Base-by-base conservation (phyloP, 35 echinoderm and acorn worm genomes). In the Acanthaster planci region DNA sequence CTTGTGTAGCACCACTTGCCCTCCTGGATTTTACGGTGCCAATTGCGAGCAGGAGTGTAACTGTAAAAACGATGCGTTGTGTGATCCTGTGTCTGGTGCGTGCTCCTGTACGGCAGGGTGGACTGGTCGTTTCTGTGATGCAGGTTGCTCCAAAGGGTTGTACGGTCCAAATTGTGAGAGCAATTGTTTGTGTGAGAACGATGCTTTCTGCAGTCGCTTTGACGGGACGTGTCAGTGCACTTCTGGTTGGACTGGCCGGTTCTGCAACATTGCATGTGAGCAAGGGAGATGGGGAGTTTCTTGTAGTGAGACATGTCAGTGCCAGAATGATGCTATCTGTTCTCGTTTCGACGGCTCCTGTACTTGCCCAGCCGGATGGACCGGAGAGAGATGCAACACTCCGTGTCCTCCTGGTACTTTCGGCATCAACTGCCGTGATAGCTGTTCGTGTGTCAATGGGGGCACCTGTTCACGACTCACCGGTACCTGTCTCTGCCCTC, bases 61-160 rank as follows among this genome's bases (percentile, higher is more conserved):
- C 17, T 99, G 96, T 80, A 35, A 47, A 36, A 89, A 82, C 51
- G 86, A 82, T 19, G 86, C 89, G 9, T 77, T 88, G 8, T 99
- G 96, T 79, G 87, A 94, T 40, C 88, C 86, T 57, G 81, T 92
- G 10, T 91, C 86, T 37, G 96, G 96, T 2, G 89, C 84, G 17
- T 99, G 96, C 47, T 39, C 58, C 3, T 99, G 96, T 52, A 88
- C 83, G 21, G 35, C 85, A 12, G 96, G 96, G 2, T 99, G 78
- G 37, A 93, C 77, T 18, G 96, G 92, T 22, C 39, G 55, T 15
- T 42, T 83, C 10, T 99, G 96, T 51, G 27, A 78, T 18, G 31
- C 36, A 6, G 23, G 55, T 37, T 99, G 96, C 89, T 55, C 52
- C 3, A 23, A 53, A 5, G 96, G 89, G 51, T 56, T 53, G 0